phyloP scores from a whole-genome alignment of 37 sponge, comb jelly and placozoan species.

The Haliclona indistincta region DNA sequence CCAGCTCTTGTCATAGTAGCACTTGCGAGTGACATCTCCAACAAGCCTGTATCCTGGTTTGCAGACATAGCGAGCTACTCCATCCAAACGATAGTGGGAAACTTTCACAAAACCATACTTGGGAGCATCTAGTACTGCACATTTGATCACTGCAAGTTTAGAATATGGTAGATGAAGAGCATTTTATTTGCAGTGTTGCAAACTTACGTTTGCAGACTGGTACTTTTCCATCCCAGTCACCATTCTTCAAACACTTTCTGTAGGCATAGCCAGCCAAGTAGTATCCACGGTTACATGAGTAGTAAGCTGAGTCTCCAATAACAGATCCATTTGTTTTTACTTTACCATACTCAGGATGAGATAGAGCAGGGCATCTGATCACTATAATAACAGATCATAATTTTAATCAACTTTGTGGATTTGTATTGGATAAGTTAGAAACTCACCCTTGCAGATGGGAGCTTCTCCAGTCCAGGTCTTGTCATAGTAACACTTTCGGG shows the following conservation, averaged over 20 bases:
- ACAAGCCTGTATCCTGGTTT: constrained; percentile 29
- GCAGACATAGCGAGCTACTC: constrained; percentile 40
- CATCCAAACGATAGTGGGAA: too few species aligned
- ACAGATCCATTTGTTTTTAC: constrained; percentile 21
- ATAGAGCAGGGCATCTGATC: constrained; percentile 49
- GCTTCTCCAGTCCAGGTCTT: too few species aligned
- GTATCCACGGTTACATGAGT: constrained; percentile 49
- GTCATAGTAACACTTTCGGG: too few species aligned
- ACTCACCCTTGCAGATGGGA: too few species aligned
- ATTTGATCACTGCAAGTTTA: too few species aligned
- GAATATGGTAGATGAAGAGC: too few species aligned
- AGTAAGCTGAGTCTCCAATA: constrained; percentile 27
- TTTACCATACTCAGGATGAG: constrained; percentile 33
- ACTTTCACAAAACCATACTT: too few species aligned
- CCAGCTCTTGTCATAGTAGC: constrained; percentile 44
- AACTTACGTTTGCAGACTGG: constrained; percentile 60
- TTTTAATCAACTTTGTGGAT: too few species aligned
- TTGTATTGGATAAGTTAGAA: too few species aligned
- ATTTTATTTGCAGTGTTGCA: too few species aligned
- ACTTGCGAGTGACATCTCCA: constrained; percentile 22
- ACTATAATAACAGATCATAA: too few species aligned
- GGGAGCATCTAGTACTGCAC: too few species aligned
- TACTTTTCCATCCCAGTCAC: constrained; percentile 51
- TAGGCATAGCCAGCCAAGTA: constrained; percentile 18
- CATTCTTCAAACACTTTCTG: constrained; percentile 44